Percentiles rank a stretch among this genome's conserved stretches.
Evolutionary conservation across 2,888 invertebrate genomes (phyloP).

Genomic region (Limnephilus auricula): DNA sequence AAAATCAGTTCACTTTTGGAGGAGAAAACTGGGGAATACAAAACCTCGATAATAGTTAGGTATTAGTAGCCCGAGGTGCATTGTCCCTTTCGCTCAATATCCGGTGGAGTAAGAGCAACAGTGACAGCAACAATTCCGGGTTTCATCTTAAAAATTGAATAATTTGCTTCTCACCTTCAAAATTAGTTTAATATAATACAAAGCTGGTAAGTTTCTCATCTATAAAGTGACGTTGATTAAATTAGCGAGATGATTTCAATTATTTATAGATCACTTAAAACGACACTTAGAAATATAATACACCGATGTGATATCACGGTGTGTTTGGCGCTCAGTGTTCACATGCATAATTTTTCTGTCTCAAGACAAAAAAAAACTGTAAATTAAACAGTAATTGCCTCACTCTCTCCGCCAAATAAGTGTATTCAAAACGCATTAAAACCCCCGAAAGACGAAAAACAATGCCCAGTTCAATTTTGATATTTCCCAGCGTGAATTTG

Average conservation of each 20-base stretch:
- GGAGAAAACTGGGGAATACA: no score
- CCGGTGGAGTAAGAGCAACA: no score
- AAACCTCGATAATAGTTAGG: no score
- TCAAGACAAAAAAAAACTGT: constrained; percentile 23
- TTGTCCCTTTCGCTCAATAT: no score
- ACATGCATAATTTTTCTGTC: background rate
- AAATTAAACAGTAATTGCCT: constrained; percentile 12
- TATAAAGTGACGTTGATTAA: background rate
- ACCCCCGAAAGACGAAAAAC: background rate
- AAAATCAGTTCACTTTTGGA: no score
- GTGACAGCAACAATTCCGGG: no score
- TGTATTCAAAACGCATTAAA: constrained; percentile 32
- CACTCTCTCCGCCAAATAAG: background rate
- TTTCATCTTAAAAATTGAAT: no score
- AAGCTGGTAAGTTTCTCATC: no score
- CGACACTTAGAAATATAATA: background rate
- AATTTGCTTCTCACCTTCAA: background rate
- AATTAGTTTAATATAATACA: no score
- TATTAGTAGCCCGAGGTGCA: no score
- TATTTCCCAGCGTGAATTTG: constrained; percentile 32
- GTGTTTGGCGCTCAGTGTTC: background rate
- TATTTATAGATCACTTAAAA: background rate
- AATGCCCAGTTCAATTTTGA: constrained; percentile 40
- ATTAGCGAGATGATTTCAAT: background rate
- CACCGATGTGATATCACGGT: background rate